phyloP scores from a whole-genome alignment of 2,113 vertebrate species.

The Crotophaga sulcirostris region DNA sequence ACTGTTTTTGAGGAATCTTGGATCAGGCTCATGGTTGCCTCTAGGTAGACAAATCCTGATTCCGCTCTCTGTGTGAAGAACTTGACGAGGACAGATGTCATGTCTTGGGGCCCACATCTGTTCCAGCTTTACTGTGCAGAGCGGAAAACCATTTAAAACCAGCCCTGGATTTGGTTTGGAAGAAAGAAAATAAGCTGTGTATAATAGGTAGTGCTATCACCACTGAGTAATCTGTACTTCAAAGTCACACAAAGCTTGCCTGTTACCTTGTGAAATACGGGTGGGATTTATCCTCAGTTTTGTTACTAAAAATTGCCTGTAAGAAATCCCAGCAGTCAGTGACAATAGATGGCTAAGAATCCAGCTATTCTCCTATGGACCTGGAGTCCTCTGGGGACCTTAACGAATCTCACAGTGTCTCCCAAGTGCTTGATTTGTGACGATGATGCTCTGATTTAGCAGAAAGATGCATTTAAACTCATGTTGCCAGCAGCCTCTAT shows the following conservation, averaged over 20 bases:
- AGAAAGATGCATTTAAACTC: constrained; percentile 15
- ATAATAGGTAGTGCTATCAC: not conserved
- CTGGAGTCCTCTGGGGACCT: not conserved
- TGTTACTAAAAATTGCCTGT: constrained; percentile 6
- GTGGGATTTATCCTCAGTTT: not conserved
- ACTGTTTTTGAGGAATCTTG: not conserved
- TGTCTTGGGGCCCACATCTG: not conserved
- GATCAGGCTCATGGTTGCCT: not conserved
- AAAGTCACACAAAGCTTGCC: constrained; percentile 35
- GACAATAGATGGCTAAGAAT: constrained; percentile 10
- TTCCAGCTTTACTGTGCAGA: not conserved
- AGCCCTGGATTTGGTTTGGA: not conserved
- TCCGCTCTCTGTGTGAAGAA: not conserved
- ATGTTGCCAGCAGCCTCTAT: not conserved
- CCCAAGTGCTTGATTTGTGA: constrained; percentile 44
- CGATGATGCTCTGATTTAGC: constrained; percentile 46
- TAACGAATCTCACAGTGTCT: constrained; percentile 45
- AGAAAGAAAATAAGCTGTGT: not conserved
- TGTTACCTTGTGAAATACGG: not conserved
- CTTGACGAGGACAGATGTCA: no score
- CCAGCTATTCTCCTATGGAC: not conserved
- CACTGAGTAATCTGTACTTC: not conserved
- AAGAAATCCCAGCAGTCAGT: not conserved
- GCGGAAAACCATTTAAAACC: not conserved
- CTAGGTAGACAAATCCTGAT: not conserved